Evolutionary conservation across 2,113 vertebrate species (phyloP).

Genomic region (Pteronura brasiliensis): DNA sequence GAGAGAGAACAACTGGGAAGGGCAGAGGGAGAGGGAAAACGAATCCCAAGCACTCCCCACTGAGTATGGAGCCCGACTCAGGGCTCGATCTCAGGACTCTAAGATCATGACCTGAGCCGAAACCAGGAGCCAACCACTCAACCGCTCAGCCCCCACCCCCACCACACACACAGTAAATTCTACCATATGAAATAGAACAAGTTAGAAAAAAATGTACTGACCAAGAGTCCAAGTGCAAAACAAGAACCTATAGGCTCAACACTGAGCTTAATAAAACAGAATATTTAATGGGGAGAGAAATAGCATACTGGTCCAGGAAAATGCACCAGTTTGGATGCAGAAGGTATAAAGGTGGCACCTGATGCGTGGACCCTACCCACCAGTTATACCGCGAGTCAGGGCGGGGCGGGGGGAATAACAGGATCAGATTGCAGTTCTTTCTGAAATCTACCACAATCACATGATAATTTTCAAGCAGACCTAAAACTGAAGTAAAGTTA

Average conservation of each 20-base stretch:
- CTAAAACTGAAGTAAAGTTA: background rate
- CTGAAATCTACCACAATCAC: background rate
- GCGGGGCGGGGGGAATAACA: background rate
- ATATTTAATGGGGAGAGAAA: background rate
- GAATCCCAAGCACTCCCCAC: background rate
- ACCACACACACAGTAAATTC: background rate
- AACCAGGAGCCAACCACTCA: background rate
- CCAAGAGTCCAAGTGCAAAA: background rate
- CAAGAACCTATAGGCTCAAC: background rate
- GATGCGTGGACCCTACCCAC: background rate
- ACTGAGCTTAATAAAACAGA: background rate
- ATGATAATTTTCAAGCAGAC: background rate
- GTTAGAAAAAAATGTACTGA: background rate
- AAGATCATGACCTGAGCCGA: background rate
- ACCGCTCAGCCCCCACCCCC: no score
- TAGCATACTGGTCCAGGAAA: background rate
- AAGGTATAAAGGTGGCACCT: background rate
- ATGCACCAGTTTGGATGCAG: background rate
- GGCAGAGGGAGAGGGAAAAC: background rate
- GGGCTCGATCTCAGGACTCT: background rate
- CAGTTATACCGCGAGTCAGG: background rate
- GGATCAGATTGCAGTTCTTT: background rate
- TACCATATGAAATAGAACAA: background rate
- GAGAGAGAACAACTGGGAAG: background rate
- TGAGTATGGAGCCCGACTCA: fast-evolving